Conservation (phyloP, 1,140 invertebrate species). For the Meloidogyne chitwoodi region DNA sequence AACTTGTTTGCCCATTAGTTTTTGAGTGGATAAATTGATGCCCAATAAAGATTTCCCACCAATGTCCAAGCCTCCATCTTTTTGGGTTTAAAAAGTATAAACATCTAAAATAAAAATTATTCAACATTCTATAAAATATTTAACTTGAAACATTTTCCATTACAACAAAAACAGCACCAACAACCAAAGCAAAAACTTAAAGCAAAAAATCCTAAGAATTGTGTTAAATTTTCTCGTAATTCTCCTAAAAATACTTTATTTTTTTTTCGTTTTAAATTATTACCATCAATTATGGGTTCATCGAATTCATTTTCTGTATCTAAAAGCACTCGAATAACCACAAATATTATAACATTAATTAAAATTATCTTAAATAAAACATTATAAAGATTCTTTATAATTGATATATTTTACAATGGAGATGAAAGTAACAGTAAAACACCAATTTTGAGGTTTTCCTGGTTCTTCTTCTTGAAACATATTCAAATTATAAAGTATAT, state of each 20-base stretch:
- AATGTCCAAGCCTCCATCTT: background rate
- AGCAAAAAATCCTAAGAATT: slow-evolving; percentile 39
- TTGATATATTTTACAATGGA: slow-evolving; percentile 23
- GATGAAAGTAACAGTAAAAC: slow-evolving; percentile 33
- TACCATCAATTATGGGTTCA: slow-evolving; percentile 37
- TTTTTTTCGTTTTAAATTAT: background rate
- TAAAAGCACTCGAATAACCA: slow-evolving; percentile 31
- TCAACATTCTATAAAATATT: background rate
- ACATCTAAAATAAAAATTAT: background rate
- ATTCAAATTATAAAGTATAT: background rate
- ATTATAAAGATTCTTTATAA: background rate
- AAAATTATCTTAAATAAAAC: slow-evolving; percentile 28
- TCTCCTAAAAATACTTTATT: slow-evolving; percentile 22
- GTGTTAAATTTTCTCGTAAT: slow-evolving; percentile 23
- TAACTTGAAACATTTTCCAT: slow-evolving; percentile 37
- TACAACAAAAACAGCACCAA: slow-evolving; percentile 42
- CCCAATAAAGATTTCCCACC: background rate
- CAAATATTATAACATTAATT: slow-evolving; percentile 34
- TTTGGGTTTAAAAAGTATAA: slow-evolving; percentile 15
- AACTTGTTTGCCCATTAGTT: background rate
- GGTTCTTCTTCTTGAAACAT: slow-evolving; percentile 43
- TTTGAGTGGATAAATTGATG: background rate
- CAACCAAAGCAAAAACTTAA: slow-evolving; percentile 45
- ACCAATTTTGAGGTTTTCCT: slow-evolving; percentile 38
- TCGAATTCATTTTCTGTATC: slow-evolving; percentile 44